phyloP scores from a whole-genome alignment of 2,113 vertebrate genomes.

The Pteronura brasiliensis region DNA sequence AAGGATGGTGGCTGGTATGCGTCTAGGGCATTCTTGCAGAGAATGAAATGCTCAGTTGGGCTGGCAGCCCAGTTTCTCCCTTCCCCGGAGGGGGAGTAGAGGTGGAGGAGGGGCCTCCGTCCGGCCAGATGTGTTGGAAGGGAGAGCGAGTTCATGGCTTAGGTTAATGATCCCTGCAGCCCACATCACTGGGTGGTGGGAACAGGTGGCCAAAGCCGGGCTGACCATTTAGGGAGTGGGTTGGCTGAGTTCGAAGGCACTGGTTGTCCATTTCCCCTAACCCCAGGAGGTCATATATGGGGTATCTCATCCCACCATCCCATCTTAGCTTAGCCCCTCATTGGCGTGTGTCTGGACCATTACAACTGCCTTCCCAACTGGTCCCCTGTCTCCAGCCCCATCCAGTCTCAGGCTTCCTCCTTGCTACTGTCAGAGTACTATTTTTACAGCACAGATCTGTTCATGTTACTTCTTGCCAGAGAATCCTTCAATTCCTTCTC shows the following conservation, averaged over 20 bases:
- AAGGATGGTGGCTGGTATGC: neutral
- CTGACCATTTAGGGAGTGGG: neutral
- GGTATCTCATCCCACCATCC: neutral
- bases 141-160: conserved; percentile 78
- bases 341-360: neutral
- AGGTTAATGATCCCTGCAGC: conserved; percentile 83
- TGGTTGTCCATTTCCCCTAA: neutral
- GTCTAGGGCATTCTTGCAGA: neutral
- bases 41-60: neutral
- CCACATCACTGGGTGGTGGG: conserved; percentile 75
- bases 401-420: neutral
- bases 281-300: neutral
- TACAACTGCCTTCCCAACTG: neutral
- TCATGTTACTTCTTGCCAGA: neutral
- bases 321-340: neutral
- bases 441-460: neutral
- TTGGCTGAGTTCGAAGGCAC: neutral
- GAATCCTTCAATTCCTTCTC: neutral
- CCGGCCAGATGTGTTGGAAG: conserved; percentile 33
- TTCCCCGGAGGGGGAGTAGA: neutral
- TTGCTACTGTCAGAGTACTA: neutral
- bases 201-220: conserved; percentile 79
- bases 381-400: neutral
- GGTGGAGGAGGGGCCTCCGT: conserved; percentile 18
- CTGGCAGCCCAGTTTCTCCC: conserved; percentile 7